Evolutionary conservation across 2,888 invertebrate genomes (phyloP).

Genomic region (Caenorhabditis sulstoni): DNA sequence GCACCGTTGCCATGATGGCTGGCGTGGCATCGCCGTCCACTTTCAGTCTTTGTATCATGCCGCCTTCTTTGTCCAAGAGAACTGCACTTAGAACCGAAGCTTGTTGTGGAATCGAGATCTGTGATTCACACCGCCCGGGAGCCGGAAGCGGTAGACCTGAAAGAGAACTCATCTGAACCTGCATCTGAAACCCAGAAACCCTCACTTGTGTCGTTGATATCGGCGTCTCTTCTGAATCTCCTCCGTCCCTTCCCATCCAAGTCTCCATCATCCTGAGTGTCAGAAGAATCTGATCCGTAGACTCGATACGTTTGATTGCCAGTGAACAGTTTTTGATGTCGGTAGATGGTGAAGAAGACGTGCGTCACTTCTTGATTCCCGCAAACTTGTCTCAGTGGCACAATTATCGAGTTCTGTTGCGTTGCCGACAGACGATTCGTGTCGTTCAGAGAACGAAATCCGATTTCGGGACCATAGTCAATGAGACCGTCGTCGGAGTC

Average conservation of each 20-base stretch:
- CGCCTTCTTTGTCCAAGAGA: conserved; percentile 18
- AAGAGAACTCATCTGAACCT: background rate
- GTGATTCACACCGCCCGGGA: conserved; percentile 33
- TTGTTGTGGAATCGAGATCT: conserved; percentile 30
- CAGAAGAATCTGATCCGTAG: conserved; percentile 12
- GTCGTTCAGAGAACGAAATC: conserved; percentile 32
- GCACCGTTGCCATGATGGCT: conserved; percentile 50
- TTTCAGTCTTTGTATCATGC: background rate
- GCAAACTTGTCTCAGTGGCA: conserved; percentile 34
- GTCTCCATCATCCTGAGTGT: background rate
- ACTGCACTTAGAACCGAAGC: conserved; percentile 60
- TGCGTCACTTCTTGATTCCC: conserved; percentile 49
- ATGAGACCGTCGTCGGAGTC: conserved; percentile 51
- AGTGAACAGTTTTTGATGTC: conserved; percentile 62
- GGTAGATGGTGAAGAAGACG: conserved; percentile 63
- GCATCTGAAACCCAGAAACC: too few relatives aligned
- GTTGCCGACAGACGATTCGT: conserved; percentile 19
- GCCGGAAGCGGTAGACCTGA: conserved; percentile 23
- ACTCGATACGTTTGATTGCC: conserved; percentile 50
- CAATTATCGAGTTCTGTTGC: conserved; percentile 26
- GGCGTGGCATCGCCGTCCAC: background rate
- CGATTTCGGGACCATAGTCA: conserved; percentile 37
- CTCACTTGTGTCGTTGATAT: conserved; percentile 2
- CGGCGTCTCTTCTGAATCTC: conserved; percentile 4
- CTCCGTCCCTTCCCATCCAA: too few relatives aligned